Conservation (phyloP, 2,888 invertebrate species). For the Bursaphelenchus okinawaensis region DNA sequence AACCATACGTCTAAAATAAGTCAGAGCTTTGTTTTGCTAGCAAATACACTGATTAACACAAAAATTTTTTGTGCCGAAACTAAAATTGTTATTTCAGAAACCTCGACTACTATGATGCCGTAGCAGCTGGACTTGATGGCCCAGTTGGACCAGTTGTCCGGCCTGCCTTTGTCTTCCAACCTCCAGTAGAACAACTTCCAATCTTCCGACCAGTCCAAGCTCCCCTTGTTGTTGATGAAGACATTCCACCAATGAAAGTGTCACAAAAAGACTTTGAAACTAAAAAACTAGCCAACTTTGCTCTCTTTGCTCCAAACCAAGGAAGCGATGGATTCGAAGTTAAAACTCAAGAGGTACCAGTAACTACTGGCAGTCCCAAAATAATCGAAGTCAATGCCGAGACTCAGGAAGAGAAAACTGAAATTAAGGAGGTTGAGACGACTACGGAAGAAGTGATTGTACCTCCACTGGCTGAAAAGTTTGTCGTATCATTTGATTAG, state of each 20-base stretch:
- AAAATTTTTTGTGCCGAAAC: too few species aligned
- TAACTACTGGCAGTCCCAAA: neutral
- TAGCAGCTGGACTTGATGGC: slow-evolving; percentile 2
- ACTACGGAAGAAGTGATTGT: neutral
- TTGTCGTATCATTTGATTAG: neutral
- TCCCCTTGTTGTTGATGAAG: neutral
- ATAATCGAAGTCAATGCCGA: neutral
- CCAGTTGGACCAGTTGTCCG: neutral
- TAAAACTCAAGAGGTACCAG: neutral
- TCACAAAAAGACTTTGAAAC: slow-evolving; percentile 9
- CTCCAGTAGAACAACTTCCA: neutral
- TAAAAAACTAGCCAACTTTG: neutral
- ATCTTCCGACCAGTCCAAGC: neutral
- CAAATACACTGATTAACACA: too few species aligned
- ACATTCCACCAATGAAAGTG: slow-evolving; percentile 7
- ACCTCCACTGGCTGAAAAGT: neutral
- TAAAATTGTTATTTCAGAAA: neutral
- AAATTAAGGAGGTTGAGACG: neutral
- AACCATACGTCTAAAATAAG: too few species aligned
- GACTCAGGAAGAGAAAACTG: neutral
- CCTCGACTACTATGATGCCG: slow-evolving; percentile 13
- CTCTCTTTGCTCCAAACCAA: neutral
- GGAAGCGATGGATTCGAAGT: neutral
- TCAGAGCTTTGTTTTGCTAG: too few species aligned
- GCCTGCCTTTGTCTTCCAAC: neutral